A percentile compares a stretch with the other conserved stretches of the same genome.
phyloP scores from a whole-genome alignment of 2,888 invertebrate genomes.

The Hipparchia semele region DNA sequence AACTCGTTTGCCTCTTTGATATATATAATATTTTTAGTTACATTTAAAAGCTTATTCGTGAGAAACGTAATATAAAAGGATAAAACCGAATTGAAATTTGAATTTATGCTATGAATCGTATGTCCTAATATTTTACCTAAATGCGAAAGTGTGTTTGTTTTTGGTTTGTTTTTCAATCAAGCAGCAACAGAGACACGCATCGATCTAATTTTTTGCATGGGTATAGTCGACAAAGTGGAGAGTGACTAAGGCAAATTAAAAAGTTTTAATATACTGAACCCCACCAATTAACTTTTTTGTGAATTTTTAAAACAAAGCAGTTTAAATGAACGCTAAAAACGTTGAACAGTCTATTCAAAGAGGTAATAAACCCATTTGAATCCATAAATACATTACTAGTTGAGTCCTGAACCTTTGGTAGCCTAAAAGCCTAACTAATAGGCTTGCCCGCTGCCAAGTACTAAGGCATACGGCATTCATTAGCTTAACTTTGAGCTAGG shows the following conservation, averaged over 20 bases:
- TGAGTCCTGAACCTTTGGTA: background rate
- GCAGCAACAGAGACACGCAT: no score
- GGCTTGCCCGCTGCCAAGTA: conserved; percentile 5
- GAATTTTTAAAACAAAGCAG: background rate
- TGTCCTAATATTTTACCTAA: no score
- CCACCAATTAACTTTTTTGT: background rate
- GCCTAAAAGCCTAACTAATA: conserved; percentile 11
- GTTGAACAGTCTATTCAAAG: background rate
- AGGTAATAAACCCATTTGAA: conserved; percentile 10
- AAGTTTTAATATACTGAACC: background rate
- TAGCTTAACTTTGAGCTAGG: conserved; percentile 2
- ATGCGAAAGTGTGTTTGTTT: no score
- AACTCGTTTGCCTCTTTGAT: background rate
- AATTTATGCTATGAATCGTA: background rate
- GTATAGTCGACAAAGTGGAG: no score
- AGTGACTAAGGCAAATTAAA: no score
- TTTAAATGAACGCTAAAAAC: background rate
- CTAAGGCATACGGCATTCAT: conserved; percentile 13
- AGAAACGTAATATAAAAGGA: no score
- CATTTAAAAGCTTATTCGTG: no score
- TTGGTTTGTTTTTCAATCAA: no score
- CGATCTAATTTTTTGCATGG: no score
- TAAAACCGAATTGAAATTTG: no score
- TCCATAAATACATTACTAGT: background rate
- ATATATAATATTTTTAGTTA: no score